phyloP scores from a whole-genome alignment of 2,888 invertebrate genomes.

The Cartodere bifasciata region DNA sequence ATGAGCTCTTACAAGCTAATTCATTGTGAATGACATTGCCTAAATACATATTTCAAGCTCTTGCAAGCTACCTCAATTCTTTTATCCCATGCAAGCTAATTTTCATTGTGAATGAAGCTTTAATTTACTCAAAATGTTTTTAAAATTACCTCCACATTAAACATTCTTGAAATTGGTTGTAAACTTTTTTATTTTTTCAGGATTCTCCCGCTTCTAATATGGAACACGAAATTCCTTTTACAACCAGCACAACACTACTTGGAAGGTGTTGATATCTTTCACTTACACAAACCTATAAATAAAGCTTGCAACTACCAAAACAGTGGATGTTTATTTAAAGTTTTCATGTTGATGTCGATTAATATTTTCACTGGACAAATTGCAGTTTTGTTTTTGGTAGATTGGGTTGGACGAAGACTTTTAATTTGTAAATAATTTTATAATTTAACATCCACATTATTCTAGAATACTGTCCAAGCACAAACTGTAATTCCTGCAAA shows the following conservation, averaged over 20 bases:
- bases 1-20: no score
- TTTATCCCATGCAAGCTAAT: no score
- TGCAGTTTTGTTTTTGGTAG: slow-evolving; percentile 16
- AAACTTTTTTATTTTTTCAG: slow-evolving; percentile 6
- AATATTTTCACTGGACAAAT: slow-evolving; percentile 20
- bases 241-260: slow-evolving; percentile 6
- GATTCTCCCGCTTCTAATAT: slow-evolving; percentile 8
- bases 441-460: slow-evolving; percentile 6
- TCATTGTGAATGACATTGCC: no score
- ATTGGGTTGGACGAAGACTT: slow-evolving; percentile 19
- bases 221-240: slow-evolving; percentile 9
- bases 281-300: slow-evolving; percentile 8
- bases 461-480: no score
- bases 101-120: no score
- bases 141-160: not conserved
- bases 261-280: slow-evolving; percentile 12
- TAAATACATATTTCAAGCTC: no score
- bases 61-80: no score
- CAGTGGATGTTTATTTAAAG: slow-evolving; percentile 8
- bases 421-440: slow-evolving; percentile 17
- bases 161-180: not conserved
- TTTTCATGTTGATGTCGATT: slow-evolving; percentile 17
- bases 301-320: slow-evolving; percentile 8
- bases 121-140: not conserved
- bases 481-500: slow-evolving; percentile 11